A percentile compares a stretch with the other conserved stretches of the same genome.
These are phyloP conservation scores for Germaria angustata DNA, from an alignment of 2,888 invertebrate genomes.

Conservation along the genomic window DNA sequence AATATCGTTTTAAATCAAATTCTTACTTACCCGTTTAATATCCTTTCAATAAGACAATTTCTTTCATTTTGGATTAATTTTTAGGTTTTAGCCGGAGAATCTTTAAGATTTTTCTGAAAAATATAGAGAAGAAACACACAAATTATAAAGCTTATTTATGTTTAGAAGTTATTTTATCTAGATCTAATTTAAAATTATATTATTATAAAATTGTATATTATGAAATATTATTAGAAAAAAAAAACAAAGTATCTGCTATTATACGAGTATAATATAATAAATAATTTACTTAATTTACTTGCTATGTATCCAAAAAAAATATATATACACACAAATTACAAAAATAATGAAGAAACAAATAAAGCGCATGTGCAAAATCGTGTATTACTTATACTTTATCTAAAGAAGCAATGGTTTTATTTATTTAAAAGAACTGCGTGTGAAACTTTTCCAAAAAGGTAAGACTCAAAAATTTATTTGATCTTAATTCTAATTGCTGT, in stretches of 20 bases:
- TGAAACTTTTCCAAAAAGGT: no score
- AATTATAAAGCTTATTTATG: slow-evolving; percentile 6
- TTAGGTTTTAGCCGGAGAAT: slow-evolving; percentile 20
- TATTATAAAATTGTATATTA: slow-evolving; percentile 40
- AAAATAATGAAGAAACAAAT: slow-evolving; percentile 33
- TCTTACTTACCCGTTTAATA: not conserved
- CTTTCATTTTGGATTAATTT: not conserved
- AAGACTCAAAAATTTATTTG: no score
- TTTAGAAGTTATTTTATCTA: slow-evolving; percentile 28
- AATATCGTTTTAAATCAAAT: slow-evolving; percentile 20
- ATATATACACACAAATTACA: slow-evolving; percentile 23
- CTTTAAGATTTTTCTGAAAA: slow-evolving; percentile 42
- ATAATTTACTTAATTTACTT: slow-evolving; percentile 47
- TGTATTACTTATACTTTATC: slow-evolving; percentile 2
- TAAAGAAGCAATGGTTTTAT: slow-evolving; percentile 11
- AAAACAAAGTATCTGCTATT: not conserved
- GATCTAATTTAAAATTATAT: slow-evolving; percentile 1
- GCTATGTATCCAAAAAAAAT: slow-evolving; percentile 53
- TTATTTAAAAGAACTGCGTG: not conserved
- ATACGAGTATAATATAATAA: not conserved
- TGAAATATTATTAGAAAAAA: not conserved
- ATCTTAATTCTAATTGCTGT: no score
- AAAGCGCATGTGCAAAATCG: slow-evolving; percentile 45
- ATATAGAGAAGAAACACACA: not conserved
- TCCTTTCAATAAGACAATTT: not conserved